A percentile compares a stretch with the other conserved stretches of the same genome.
Conservation (phyloP, 1,140 invertebrate species). For the Goniozus legneri region DNA sequence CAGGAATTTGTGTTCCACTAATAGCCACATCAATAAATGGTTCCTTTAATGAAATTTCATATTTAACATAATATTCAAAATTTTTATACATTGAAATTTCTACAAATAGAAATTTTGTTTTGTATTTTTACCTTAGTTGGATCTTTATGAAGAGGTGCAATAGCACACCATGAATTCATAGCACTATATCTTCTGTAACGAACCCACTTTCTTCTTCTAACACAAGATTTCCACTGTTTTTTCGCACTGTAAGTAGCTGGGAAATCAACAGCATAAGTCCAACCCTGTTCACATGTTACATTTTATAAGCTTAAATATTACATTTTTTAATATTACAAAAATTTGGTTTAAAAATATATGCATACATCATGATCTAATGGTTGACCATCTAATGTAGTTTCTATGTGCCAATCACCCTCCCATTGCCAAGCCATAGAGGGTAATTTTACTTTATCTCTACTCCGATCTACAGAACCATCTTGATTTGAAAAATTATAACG, state of each 20-base stretch:
- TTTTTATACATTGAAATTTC: no score
- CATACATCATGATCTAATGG: conserved; percentile 77
- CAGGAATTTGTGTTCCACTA: conserved; percentile 77
- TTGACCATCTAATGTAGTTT: conserved; percentile 82
- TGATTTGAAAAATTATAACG: conserved; percentile 78
- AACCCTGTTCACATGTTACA: conserved; percentile 58
- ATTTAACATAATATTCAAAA: no score
- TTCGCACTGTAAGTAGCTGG: conserved; percentile 76
- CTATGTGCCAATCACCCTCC: conserved; percentile 90
- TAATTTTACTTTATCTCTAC: conserved; percentile 75
- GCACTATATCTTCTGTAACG: conserved; percentile 82
- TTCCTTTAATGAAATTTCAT: conserved; percentile 52
- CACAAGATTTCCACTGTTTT: conserved; percentile 88
- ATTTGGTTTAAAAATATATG: neutral
- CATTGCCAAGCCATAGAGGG: conserved; percentile 92
- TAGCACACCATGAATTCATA: conserved; percentile 87
- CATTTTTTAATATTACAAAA: neutral
- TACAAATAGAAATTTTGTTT: neutral
- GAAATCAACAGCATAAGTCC: conserved; percentile 93
- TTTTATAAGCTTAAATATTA: neutral
- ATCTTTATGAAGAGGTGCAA: conserved; percentile 83
- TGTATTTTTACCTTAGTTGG: conserved; percentile 65
- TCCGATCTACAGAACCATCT: conserved; percentile 74
- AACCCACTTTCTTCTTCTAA: conserved; percentile 85
- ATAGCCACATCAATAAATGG: conserved; percentile 81